Evolutionary conservation across 2,113 vertebrate species (phyloP), one percentile per base, ranked within the genome.

Genomic region (Burhinus bistriatus): DNA sequence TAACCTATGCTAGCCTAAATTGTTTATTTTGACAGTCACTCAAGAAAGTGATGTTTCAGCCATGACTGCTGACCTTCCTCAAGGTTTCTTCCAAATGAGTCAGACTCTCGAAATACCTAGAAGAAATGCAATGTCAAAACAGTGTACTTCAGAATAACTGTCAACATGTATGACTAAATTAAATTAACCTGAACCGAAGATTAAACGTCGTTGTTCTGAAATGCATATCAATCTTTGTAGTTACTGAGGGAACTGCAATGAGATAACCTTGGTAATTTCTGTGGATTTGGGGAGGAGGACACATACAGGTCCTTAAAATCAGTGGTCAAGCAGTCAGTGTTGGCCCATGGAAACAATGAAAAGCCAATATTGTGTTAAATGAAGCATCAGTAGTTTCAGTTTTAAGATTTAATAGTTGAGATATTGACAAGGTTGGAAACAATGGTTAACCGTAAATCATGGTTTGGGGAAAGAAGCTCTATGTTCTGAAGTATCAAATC

Each of bases 11-110:
- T 89, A 84, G 36, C 7, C 40, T 87, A 91, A 92, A 92, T 51
- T 84, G 83, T 95, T 95, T 93, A 78, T 89, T 94, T 93, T 96
- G 94, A 93, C 70, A 95, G 72, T 61, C 61, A 65, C n/a, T 94
- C 89, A 76, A 82, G 73, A 89, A 92, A 95, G 49, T 92, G 87
- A 95, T 94, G 65, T 57, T 94, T 95, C 94, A 97, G 83, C 61
- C 52, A n/a, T 85, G 83, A 82, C 92, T 97, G 49, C 44, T 94
- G 91, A 95, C 81, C 86, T 94, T 91, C 65, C 30, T 87, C 86
- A 94, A 92, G 89, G 89, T 87, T 97, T 93, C 69, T 69, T 84
- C 55, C 57, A 93, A 92, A 61, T 36, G 36, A 97, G 40, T 57
- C 65, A 57, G 95, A 93, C 38, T 95, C 79, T 71, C 55, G 76